phyloP scores from a whole-genome alignment of 2,797 vertebrate species.

The Rhynchotus rufescens region DNA sequence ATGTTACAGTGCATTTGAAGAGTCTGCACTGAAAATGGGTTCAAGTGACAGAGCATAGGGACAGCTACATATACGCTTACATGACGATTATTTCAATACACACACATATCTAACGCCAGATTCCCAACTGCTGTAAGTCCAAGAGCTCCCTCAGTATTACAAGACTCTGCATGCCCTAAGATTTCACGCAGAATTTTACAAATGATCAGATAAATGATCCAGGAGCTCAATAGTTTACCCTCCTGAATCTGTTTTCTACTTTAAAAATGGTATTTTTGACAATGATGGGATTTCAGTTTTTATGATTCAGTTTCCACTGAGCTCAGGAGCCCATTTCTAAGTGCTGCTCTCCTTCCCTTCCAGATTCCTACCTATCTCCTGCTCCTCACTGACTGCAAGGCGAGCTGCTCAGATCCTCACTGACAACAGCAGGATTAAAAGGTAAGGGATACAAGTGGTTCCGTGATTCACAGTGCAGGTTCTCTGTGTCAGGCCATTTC shows the following conservation, averaged over 20 bases:
- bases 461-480: background rate
- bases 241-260: background rate
- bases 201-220: background rate
- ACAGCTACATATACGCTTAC: background rate
- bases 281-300: background rate
- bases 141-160: background rate
- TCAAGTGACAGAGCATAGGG: background rate
- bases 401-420: background rate
- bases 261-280: background rate
- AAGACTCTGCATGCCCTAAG: background rate
- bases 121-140: background rate
- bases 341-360: background rate
- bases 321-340: background rate
- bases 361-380: background rate
- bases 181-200: background rate
- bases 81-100: too few species aligned
- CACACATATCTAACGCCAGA: background rate
- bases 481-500: background rate
- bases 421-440: background rate
- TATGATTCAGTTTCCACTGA: background rate
- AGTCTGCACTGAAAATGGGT: background rate
- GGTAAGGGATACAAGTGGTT: background rate
- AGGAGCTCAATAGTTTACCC: background rate
- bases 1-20: background rate
- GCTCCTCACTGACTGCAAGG: fast-evolving